A percentile compares a stretch with the other conserved stretches of the same genome.
Evolutionary conservation across 2,888 invertebrate species (phyloP).

Genomic region (Lissocephala sabroskyi): DNA sequence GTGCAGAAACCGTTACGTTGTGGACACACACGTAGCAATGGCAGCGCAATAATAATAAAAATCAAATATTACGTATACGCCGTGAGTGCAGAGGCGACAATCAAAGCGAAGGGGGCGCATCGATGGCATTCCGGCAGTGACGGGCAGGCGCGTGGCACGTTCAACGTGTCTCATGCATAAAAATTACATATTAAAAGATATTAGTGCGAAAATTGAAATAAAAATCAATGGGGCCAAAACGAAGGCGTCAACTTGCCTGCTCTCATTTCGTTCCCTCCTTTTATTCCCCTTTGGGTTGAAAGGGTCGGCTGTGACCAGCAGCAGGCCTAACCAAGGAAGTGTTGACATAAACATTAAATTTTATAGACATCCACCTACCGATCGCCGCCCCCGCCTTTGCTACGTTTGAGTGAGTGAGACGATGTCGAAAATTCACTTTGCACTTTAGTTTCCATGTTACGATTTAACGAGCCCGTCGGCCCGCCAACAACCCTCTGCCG

Average conservation of each 20-base stretch:
- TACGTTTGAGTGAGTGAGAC: no score
- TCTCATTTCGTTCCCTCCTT: no score
- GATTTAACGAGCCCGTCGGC: conserved; percentile 55
- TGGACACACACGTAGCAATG: background rate
- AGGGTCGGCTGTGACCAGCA: no score
- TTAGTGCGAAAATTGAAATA: conserved; percentile 64
- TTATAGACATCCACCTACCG: no score
- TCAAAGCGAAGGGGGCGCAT: conserved; percentile 20
- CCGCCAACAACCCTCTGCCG: conserved; percentile 4
- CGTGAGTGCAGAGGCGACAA: conserved; percentile 23
- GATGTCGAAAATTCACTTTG: conserved; percentile 42
- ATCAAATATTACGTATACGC: conserved; percentile 50
- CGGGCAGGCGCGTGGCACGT: no score
- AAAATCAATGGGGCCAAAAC: conserved; percentile 54
- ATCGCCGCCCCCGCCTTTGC: no score
- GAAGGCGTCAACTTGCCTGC: conserved; percentile 3
- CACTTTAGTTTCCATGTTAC: conserved; percentile 59
- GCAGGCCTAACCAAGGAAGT: conserved; percentile 43
- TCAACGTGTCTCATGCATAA: conserved; percentile 50
- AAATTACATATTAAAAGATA: conserved; percentile 62
- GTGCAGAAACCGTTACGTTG: conserved; percentile 24
- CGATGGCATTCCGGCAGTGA: no score
- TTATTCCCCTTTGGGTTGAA: no score
- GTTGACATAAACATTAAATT: conserved; percentile 65
- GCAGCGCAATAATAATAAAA: conserved; percentile 42